Conservation (phyloP, 2,888 invertebrate species). For the Dinocampus coccinellae region DNA sequence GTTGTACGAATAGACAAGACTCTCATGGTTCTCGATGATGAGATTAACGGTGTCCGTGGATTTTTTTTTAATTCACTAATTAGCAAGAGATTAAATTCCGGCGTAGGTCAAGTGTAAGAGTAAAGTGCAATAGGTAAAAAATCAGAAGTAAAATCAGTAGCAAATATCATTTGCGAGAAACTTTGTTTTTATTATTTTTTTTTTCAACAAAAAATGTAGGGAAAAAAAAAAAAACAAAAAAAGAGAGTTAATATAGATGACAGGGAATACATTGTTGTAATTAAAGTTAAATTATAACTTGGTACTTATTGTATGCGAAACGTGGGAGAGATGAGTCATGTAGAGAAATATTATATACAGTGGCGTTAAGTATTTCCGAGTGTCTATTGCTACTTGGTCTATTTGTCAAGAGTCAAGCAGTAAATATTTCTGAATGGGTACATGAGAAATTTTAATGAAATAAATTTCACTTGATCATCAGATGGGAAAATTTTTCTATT, state of each 20-base stretch:
- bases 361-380: not conserved
- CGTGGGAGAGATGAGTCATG: conserved; percentile 50
- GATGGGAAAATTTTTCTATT: conserved; percentile 15
- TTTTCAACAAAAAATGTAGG: too few species aligned
- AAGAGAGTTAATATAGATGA: conserved; percentile 30
- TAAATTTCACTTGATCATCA: conserved; percentile 11
- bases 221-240: too few species aligned
- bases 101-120: not conserved
- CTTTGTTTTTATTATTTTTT: too few species aligned
- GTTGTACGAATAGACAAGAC: conserved; percentile 24
- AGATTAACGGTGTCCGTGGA: conserved; percentile 38
- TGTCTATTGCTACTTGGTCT: conserved; percentile 41
- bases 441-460: conserved; percentile 6
- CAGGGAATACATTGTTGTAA: conserved; percentile 52
- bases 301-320: conserved; percentile 6
- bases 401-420: conserved; percentile 39
- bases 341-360: conserved; percentile 29
- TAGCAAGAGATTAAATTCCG: conserved; percentile 37
- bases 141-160: not conserved
- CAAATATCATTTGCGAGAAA: not conserved
- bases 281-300: conserved; percentile 54
- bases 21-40: conserved; percentile 34
- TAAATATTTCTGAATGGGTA: not conserved
- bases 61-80: conserved; percentile 36
- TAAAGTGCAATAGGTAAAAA: not conserved